Evolutionary conservation across 2,113 vertebrate species (phyloP).

Genomic region (Ornithorhynchus anatinus): DNA sequence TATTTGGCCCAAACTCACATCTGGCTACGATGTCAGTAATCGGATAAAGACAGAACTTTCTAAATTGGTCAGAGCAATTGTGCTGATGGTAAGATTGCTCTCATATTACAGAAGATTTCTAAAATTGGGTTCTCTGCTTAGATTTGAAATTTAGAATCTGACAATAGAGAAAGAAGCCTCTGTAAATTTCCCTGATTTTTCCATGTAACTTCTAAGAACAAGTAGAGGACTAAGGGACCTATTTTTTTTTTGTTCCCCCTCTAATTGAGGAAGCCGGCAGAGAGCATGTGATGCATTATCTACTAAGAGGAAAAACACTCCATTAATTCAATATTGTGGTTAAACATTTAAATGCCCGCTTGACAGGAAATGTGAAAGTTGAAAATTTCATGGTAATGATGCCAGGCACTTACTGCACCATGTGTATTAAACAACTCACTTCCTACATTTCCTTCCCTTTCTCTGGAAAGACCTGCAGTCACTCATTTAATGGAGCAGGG

Average conservation of each 20-base stretch:
- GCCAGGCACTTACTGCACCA: not conserved
- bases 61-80: too few relatives aligned
- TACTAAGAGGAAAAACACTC: not conserved
- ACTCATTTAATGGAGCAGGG: conserved; percentile 30
- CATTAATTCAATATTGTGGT: conserved; percentile 22
- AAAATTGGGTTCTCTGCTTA: too few relatives aligned
- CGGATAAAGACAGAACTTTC: too few relatives aligned
- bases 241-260: conserved; percentile 24
- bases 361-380: conserved; percentile 29
- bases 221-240: too few relatives aligned
- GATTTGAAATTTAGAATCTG: too few relatives aligned
- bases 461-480: not conserved
- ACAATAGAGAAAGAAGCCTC: too few relatives aligned
- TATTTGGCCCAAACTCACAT: too few relatives aligned
- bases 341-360: not conserved
- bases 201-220: too few relatives aligned
- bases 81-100: too few relatives aligned
- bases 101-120: too few relatives aligned
- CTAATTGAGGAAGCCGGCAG: conserved; percentile 31
- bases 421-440: not conserved
- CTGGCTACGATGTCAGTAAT: too few relatives aligned
- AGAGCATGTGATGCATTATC: not conserved
- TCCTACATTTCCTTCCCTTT: not conserved
- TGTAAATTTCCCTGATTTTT: too few relatives aligned
- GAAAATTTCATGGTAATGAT: not conserved